Evolutionary conservation across 2,888 invertebrate genomes (phyloP), one percentile per base, ranked within the genome.

Genomic region (Polymixis lichenea): DNA sequence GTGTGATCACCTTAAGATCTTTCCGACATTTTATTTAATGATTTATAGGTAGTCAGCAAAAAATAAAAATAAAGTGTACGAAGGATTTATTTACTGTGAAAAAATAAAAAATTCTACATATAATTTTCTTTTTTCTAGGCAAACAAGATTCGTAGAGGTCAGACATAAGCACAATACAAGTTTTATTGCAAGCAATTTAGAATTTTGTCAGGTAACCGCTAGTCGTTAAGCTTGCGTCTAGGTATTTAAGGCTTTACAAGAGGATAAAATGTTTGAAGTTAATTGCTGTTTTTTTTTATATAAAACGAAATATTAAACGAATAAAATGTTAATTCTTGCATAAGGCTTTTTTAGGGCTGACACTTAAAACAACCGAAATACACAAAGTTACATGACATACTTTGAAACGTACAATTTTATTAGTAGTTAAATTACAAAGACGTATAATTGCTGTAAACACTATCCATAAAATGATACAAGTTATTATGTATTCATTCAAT

Each of bases 161-260:
- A 80, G 15, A 53, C 70, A 61, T 73, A 65, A 72, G n/a, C 19
- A 73, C 62, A 58, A 75, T 78, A 73, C 69, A 77, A 67, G 81
- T 85, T 87, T 83, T 82, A 88, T 87, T 49, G 77, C 74, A 49
- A 1, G 74, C 81, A 66, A 80, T 85, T 87, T 84, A 87, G 55
- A 78, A 78, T 69, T 77, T 81, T 77, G 80, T 85, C 85, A 75
- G 75, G 72, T 76, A 75, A 77, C 76, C 72, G 80, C 83, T 74
- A 65, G 74, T 80, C 72, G 62, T 88, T 68, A 82, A 85, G 46
- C 64, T 62, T 70, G 65, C 69, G 76, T 73, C 28, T 74, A 81
- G 58, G 66, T 61, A 58, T 82, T 53, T 32, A 74, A 73, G 55
- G n/a, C n/a, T 46, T n/a, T 65, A 68, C 60, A 56, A 55, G 49